Conservation (phyloP, 1,140 invertebrate genomes). For the Notospermus geniculatus region DNA sequence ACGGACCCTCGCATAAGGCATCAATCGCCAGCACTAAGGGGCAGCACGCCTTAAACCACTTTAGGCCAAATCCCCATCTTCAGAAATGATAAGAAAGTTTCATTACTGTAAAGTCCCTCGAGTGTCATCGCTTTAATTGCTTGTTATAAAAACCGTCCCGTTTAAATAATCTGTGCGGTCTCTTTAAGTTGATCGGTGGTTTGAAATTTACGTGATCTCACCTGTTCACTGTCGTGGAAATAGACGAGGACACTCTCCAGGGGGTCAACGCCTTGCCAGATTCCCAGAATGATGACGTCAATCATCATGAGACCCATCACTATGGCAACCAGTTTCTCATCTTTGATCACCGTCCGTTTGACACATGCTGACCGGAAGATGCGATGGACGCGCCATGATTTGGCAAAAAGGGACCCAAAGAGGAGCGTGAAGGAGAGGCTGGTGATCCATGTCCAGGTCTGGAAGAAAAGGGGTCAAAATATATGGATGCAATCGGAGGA, state of each 20-base stretch:
- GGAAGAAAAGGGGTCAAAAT: conserved; percentile 13
- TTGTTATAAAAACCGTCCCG: no score
- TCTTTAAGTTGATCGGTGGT: no score
- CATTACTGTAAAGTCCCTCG: not conserved
- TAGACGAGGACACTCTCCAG: conserved; percentile 21
- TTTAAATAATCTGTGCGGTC: no score
- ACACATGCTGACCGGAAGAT: conserved; percentile 35
- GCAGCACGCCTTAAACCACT: not conserved
- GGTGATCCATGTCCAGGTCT: conserved; percentile 32
- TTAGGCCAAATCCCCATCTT: no score
- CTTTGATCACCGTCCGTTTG: conserved; percentile 35
- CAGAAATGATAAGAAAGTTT: not conserved
- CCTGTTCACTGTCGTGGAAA: not conserved
- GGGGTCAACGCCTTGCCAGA: conserved; percentile 35
- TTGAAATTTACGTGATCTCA: not conserved
- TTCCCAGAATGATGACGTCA: conserved; percentile 26
- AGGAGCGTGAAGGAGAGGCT: conserved; percentile 26
- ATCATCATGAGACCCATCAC: conserved; percentile 25
- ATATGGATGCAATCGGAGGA: not conserved
- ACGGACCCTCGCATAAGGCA: no score
- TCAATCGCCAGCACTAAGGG: no score
- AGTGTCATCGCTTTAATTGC: not conserved
- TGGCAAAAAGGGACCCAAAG: conserved; percentile 37
- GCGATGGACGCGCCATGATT: conserved; percentile 36
- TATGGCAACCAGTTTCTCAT: conserved; percentile 30